phyloP scores from a whole-genome alignment of 1,140 invertebrate species.

The Zaprionus africanus region DNA sequence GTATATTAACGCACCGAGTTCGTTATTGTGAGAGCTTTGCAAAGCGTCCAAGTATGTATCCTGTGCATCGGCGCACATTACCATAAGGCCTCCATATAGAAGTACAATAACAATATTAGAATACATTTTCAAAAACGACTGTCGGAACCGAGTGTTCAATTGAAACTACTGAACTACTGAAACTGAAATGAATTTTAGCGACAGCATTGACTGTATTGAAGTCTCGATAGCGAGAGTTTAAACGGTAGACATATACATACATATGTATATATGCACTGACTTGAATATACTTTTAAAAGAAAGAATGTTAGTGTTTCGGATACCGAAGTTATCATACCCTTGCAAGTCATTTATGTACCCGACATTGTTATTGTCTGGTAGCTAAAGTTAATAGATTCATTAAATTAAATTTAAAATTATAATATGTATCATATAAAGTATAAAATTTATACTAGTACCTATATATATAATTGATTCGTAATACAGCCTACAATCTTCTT shows the following conservation, averaged over 20 bases:
- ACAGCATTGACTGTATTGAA: slow-evolving; percentile 49
- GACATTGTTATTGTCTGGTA: not conserved
- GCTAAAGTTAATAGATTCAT: too few species aligned
- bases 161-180: slow-evolving; percentile 43
- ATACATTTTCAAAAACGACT: slow-evolving; percentile 41
- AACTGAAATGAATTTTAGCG: slow-evolving; percentile 61
- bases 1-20: slow-evolving; percentile 73
- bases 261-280: not conserved
- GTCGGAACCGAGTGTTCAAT: slow-evolving; percentile 26
- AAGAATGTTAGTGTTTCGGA: not conserved
- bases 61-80: slow-evolving; percentile 25
- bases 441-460: not conserved
- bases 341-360: not conserved
- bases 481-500: not conserved
- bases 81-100: slow-evolving; percentile 31
- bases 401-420: too few species aligned
- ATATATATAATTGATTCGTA: not conserved
- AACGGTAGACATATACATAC: slow-evolving; percentile 2
- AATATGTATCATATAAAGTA: not conserved
- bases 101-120: slow-evolving; percentile 34
- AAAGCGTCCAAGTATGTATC: slow-evolving; percentile 85
- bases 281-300: not conserved
- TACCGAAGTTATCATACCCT: not conserved
- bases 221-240: slow-evolving; percentile 33
- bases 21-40: slow-evolving; percentile 81